phyloP scores from a whole-genome alignment of 2,113 vertebrate species.

The Oryzias curvinotus region DNA sequence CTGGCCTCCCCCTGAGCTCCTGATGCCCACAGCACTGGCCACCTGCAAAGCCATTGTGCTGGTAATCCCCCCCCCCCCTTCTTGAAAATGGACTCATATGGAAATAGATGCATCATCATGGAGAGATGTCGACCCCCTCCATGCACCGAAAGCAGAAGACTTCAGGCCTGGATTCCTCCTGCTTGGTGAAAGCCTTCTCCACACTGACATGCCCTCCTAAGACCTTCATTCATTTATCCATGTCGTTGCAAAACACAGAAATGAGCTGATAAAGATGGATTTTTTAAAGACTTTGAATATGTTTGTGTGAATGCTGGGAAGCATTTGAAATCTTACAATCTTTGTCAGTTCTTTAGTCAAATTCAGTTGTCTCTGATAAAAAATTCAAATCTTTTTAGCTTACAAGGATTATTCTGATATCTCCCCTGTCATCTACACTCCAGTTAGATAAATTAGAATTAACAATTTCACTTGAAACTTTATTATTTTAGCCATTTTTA shows the following conservation, averaged over 20 bases:
- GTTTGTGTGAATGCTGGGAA: no score
- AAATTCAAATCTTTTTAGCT: no score
- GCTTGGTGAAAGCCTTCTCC: conserved; percentile 54
- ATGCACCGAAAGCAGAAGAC: conserved; percentile 19
- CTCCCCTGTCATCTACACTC: no score
- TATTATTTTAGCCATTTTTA: no score
- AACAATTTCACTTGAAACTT: no score
- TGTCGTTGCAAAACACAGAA: conserved; percentile 24
- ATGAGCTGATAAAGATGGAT: conserved; percentile 7
- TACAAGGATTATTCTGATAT: no score
- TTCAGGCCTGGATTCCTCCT: conserved; percentile 37
- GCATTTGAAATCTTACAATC: no score
- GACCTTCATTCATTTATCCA: conserved; percentile 39
- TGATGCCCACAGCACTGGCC: conserved; percentile 34
- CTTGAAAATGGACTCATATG: conserved; percentile 56
- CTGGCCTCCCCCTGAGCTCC: conserved; percentile 34
- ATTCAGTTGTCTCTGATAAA: no score
- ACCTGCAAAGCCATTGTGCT: conserved; percentile 68
- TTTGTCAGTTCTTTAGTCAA: no score
- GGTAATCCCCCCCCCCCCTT: conserved; percentile 52
- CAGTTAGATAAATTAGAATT: no score
- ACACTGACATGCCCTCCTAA: conserved; percentile 30
- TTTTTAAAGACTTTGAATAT: no score
- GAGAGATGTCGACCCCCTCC: conserved; percentile 39
- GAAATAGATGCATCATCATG: conserved; percentile 63